These are phyloP conservation scores for Heliconius nattereri DNA, from an alignment of 1,140 invertebrate species.

Conservation along the genomic window DNA sequence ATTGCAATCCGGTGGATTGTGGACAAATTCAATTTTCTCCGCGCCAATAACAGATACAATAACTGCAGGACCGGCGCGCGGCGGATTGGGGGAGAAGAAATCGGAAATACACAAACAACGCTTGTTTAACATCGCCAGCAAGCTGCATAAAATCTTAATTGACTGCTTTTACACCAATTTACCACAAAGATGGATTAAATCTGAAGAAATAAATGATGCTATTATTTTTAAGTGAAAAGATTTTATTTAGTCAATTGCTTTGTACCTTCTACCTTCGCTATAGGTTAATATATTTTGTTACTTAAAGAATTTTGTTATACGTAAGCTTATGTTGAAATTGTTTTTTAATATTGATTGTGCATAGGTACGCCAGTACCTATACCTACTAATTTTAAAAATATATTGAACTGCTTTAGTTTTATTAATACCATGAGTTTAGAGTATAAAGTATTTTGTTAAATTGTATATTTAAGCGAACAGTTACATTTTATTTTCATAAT, in stretches of 20 bases:
- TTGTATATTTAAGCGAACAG: too few species aligned
- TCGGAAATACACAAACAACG: constrained; percentile 29
- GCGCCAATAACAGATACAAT: constrained; percentile 70
- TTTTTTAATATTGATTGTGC: too few species aligned
- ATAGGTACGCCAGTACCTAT: too few species aligned
- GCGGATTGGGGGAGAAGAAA: constrained; percentile 39
- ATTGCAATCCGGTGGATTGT: constrained; percentile 68
- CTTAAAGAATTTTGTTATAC: background rate
- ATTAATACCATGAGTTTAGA: too few species aligned
- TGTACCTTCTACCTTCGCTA: background rate
- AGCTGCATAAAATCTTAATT: constrained; percentile 28
- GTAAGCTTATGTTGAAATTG: too few species aligned
- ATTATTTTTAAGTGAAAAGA: background rate
- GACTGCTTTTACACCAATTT: constrained; percentile 25
- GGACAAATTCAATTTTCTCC: constrained; percentile 75
- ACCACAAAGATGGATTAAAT: constrained; percentile 6
- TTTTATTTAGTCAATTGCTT: background rate
- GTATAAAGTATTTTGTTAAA: too few species aligned
- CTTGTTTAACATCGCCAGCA: constrained; percentile 38
- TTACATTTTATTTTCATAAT: too few species aligned
- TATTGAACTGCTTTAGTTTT: too few species aligned
- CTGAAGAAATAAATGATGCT: constrained; percentile 1
- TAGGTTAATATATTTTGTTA: background rate
- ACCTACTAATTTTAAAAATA: too few species aligned
- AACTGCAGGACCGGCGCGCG: constrained; percentile 43